Conservation (phyloP, 2,888 invertebrate species). For the Lumbricus terrestris region DNA sequence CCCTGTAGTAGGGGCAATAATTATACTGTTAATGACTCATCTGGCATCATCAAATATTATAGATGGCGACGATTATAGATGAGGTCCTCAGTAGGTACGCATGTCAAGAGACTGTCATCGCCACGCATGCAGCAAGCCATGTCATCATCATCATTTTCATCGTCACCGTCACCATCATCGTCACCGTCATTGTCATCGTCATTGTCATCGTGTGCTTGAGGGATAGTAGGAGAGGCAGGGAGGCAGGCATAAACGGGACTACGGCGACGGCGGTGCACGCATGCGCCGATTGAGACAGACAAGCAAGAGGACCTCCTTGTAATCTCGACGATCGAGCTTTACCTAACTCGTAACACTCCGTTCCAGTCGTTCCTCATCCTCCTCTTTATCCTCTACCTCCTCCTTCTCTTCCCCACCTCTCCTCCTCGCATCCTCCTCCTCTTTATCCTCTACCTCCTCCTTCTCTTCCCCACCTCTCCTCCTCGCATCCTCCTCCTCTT, state of each 20-base stretch:
- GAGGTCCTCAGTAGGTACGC: not conserved
- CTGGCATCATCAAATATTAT: not conserved
- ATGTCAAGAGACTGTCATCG: not conserved
- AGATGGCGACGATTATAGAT: not conserved
- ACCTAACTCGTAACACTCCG: not conserved
- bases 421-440: not conserved
- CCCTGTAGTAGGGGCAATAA: no score
- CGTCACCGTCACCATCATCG: no score
- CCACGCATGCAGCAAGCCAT: no score
- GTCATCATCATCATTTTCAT: no score
- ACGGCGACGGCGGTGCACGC: not conserved
- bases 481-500: no score
- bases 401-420: conserved; percentile 15
- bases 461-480: no score
- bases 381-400: not conserved
- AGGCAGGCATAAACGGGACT: no score
- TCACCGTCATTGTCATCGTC: no score
- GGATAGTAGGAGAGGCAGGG: not conserved
- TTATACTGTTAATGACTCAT: not conserved
- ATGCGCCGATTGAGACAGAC: not conserved
- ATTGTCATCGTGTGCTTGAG: no score
- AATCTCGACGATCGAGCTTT: not conserved
- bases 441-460: no score
- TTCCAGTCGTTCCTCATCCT: conserved; percentile 16
- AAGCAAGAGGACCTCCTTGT: not conserved